Percentiles rank a stretch among this genome's conserved stretches.
Evolutionary conservation across 2,797 vertebrate species (phyloP).

Genomic region (Manis pentadactyla): DNA sequence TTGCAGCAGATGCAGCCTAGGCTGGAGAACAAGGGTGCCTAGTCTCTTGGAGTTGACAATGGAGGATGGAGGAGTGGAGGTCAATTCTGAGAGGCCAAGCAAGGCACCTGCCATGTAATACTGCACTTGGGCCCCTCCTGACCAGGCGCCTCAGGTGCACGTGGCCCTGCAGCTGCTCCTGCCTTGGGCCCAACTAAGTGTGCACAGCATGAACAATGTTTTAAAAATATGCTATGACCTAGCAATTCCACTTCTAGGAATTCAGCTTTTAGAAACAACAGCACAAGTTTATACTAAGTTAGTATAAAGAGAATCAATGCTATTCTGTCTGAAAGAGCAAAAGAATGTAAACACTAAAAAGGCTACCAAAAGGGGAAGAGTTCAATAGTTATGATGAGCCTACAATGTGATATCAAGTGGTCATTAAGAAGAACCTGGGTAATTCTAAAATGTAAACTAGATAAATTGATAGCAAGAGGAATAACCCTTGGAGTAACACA

Average conservation of each 20-base stretch:
- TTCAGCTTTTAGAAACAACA: constrained; percentile 7
- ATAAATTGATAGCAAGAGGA: background rate
- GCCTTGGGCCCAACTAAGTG: background rate
- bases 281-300: background rate
- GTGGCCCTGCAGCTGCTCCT: background rate
- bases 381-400: background rate
- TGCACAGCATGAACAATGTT: background rate
- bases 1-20: background rate
- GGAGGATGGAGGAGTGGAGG: background rate
- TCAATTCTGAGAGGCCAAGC: background rate
- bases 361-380: background rate
- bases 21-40: background rate
- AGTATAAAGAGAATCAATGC: background rate
- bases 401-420: background rate
- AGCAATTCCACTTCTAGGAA: constrained; percentile 32
- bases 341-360: background rate
- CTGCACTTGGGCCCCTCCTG: background rate
- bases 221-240: constrained; percentile 30
- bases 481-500: background rate
- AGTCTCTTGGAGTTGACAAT: accelerated
- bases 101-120: background rate
- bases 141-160: background rate
- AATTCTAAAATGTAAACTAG: background rate
- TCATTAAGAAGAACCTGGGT: background rate
- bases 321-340: constrained; percentile 21